phyloP scores from a whole-genome alignment of 2,888 invertebrate species.

The Agrilus cyanescens region DNA sequence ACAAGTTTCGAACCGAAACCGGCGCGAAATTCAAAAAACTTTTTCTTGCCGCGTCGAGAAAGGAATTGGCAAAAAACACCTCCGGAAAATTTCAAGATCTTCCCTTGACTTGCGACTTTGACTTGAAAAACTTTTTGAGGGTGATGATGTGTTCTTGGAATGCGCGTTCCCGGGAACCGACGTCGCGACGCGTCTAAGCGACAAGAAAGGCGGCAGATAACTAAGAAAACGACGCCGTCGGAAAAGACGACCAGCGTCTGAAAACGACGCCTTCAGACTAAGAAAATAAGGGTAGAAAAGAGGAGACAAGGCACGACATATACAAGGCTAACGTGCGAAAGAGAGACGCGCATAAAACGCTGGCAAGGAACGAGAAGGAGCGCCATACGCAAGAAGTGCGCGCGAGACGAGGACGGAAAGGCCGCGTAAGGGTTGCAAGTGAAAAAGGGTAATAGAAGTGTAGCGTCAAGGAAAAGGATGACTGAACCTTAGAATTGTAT shows the following conservation, averaged over 20 bases:
- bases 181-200: constrained; percentile 35
- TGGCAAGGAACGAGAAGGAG: constrained; percentile 31
- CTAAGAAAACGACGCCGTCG: constrained; percentile 38
- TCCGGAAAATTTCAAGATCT: too few relatives aligned
- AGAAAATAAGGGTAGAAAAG: constrained; percentile 29
- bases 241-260: constrained; percentile 37
- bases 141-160: too few relatives aligned
- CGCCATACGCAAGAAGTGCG: constrained; percentile 28
- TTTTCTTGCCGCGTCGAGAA: too few relatives aligned
- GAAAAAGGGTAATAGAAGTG: constrained; percentile 29
- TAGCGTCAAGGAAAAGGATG: constrained; percentile 26
- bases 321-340: constrained; percentile 26
- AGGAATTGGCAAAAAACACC: too few relatives aligned
- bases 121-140: too few relatives aligned
- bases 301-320: constrained; percentile 23
- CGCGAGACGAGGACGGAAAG: constrained; percentile 24
- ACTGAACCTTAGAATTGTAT: constrained; percentile 34
- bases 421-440: constrained; percentile 29
- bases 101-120: too few relatives aligned
- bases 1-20: too few relatives aligned
- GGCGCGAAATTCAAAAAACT: too few relatives aligned
- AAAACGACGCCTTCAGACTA: constrained; percentile 37
- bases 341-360: constrained; percentile 26
- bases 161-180: constrained; percentile 9
- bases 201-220: constrained; percentile 37